Evolutionary conservation across 2,888 invertebrate genomes (phyloP), one percentile per base, ranked within the genome.

Genomic region (Conops quadrifasciatus): DNA sequence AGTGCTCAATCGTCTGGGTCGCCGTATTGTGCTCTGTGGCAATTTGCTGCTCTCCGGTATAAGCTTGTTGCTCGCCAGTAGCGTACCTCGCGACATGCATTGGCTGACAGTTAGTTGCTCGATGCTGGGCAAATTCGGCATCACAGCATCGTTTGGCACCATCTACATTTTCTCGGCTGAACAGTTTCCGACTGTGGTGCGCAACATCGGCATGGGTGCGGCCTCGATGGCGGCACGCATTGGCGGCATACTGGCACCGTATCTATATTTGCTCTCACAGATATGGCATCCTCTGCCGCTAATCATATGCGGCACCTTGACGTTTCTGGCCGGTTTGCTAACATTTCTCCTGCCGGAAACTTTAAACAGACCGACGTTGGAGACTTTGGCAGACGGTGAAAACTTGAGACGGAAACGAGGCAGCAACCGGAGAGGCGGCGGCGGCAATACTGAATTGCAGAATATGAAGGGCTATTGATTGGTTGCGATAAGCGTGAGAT

Each of bases 141-240:
- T 92, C 68, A 92, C 92, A 1, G 89, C 92, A 0, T 91, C 92
- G 26, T 93, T 92, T 78, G 92, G 92, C 58, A 90, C 91, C 0
- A 88, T 92, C 59, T 92, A 92, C 78, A 89, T 92, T 63, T 91
- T 92, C 80, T 90, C 92, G 0, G 91, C 91, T 1, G 92, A 93
- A 84, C 91, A 92, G 81, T 93, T 92, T 78, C 92, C 92, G 21
- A 92, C 92, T 9, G 91, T 91, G 19, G 90, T 93, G 53, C 88
- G 96, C 67, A 96, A 94, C 82, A 92, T 94, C 53, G 96, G 94
- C 0, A 91, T 96, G 67, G 96, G 96, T 0, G 89, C 93, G 9
- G 90, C 94, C 36, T 96, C 95, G 0, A 94, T 95, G 88, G 91
- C 92, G 72, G 96, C 96, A 0, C 89, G 96, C 78, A 88, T 96